phyloP scores from a whole-genome alignment of 1,140 invertebrate species.

The Bemisia tabaci region DNA sequence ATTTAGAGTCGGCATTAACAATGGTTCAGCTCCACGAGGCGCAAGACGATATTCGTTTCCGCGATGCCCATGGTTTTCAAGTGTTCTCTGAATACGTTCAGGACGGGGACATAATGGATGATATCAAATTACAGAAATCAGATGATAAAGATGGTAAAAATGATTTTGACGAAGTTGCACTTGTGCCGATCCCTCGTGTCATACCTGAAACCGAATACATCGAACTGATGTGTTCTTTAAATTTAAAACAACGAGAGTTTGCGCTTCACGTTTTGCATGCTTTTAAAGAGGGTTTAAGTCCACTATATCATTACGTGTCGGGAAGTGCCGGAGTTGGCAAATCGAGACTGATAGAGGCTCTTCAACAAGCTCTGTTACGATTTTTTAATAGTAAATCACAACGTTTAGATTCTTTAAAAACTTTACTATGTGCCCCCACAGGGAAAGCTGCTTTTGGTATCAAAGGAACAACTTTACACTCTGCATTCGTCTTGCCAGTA shows the following conservation, averaged over 20 bases:
- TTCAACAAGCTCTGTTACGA: neutral
- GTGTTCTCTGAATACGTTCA: no score
- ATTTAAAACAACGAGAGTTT: neutral
- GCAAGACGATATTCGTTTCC: no score
- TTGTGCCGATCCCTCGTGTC: neutral
- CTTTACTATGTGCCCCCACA: conserved; percentile 1
- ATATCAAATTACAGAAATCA: no score
- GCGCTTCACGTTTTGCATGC: neutral
- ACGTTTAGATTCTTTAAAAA: neutral
- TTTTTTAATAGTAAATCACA: neutral
- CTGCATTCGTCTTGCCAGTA: neutral
- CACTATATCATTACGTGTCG: neutral
- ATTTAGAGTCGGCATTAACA: no score
- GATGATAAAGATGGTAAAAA: no score
- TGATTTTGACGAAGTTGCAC: no score
- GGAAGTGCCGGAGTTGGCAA: conserved; percentile 3
- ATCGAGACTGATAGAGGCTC: conserved; percentile 2
- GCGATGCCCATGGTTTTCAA: no score
- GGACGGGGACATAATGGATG: no score
- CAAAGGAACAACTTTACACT: conserved; percentile 4
- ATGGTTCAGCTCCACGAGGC: no score
- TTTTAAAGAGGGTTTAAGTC: neutral
- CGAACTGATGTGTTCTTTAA: neutral
- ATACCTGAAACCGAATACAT: neutral
- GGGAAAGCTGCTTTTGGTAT: conserved; percentile 4